Evolutionary conservation across 2,888 invertebrate species (phyloP), one percentile per base, ranked within the genome.

Genomic region (Drosophila koepferae): DNA sequence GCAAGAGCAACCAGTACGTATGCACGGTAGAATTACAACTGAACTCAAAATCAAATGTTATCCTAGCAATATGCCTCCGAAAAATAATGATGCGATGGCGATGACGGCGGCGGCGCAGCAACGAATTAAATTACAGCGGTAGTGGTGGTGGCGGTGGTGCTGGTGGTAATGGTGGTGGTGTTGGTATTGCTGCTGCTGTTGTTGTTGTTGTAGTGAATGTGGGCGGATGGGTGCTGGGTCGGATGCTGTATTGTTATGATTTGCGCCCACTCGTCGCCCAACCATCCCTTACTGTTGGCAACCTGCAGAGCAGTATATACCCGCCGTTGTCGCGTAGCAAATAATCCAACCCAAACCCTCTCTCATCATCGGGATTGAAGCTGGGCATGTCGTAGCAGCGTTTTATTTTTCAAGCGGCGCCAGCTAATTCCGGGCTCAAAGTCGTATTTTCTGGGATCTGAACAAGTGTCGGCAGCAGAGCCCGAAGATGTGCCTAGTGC

Each of bases 1-100:
- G 90, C 91, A 90, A 90, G 80, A 89, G 91, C 91, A 91, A 90
- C 92, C 89, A 90, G 86, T 80, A 91, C 91, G 92, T 80, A 89
- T 90, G 93, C 87, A 93, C 93, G 93, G 93, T 92, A 92, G 92
- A 93, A 93, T 92, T 93, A 93, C 93, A 93, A 93, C 93, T 93
- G 93, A 93, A 93, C 91, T 91, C 89, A 88, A 91, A 93, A 91
- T 93, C 92, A 91, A 92, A 93, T 91, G 91, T 93, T 93, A 93
- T 93, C 93, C 92, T 91, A 92, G 93, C 92, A 92, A 93, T 92
- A 93, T 92, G 92, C 92, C 92, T 91, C 90, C 85, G 88, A 80
- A 90, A 81, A 90, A 91, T 89, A 82, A 91, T 89, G 82, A 89
- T 77, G 83, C 77, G 72, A 77, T 72, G 72, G 64, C 79, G 72